Base-by-base conservation (phyloP, 2,113 vertebrate genomes). In the Noturus placidus region DNA sequence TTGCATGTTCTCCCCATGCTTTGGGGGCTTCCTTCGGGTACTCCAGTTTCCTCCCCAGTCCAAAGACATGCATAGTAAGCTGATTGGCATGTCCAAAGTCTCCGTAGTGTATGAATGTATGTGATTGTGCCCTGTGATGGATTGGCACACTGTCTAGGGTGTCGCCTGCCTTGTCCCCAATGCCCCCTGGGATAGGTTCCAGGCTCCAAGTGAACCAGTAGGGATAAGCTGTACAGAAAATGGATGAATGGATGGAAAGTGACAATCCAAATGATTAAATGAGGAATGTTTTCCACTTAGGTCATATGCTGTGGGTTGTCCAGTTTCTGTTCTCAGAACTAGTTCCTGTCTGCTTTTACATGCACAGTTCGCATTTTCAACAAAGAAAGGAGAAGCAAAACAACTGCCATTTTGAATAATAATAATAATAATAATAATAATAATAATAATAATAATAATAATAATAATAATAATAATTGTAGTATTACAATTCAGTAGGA, bases 291-390 rank as follows among this genome's bases (percentile, higher is more conserved):
- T 79, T 33, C n/a, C 77, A 79, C n/a, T n/a, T 52, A 54, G 77
- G 77, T 56, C 27, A 33, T 56, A 56, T 30, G n/a, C n/a, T 33
- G n/a, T 54, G 77, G 77, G 8, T 57, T 56, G 3, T 54, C 52
- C 77, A 57, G 52, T 80, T 33, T 79, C 77, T 33, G 74, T 77
- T 77, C 74, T 50, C 74, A 52, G 42, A 52, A 52, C 25, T 52
- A 77, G 42, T 77, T 77, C 74, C 74, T 77, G 74, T 77, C 74
- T 77, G 74, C 74, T 50, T 77, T 77, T 50, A 50, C 42, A 46
- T 76, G 22, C 30, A 74, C 35, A n/a, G n/a, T 74, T 74, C 17
- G n/a, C n/a, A 70, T 74, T 74, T 42, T 74, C 70, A 35, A 35
- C 42, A 77, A 77, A 50, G 74, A 77, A 77, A 77, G 5, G 74